Evolutionary conservation across 2,797 vertebrate genomes (phyloP), one percentile per base, ranked within the genome.

Genomic region (Myotis daubentonii): DNA sequence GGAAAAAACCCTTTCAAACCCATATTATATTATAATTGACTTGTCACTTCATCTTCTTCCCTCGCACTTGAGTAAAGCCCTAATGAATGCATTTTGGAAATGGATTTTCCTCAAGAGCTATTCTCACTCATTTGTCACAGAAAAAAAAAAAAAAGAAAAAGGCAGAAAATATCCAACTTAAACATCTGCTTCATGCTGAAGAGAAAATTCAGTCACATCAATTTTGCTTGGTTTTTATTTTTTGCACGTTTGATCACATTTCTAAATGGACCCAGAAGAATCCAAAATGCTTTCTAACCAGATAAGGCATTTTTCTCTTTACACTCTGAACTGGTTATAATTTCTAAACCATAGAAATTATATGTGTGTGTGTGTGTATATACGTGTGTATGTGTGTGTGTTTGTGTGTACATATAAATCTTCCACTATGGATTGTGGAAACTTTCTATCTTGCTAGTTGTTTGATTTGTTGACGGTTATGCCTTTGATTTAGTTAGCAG

Each of bases 81-180:
- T 93, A 80, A 83, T 87, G 80, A 96, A 75, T 57, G 80, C 10
- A 62, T 71, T 92, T 95, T 94, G 70, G 57, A 94, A 94, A 95
- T 72, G n/a, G 8, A 91, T 83, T 94, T 95, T 78, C 89, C 53
- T 87, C 76, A 95, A 84, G 80, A 96, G 53, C 44, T 76, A 80
- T 55, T 79, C 47, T 96, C 13, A 91, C 36, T 94, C 93, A 95
- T 94, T 95, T 97, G 38, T 94, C 70, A 91, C 76, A 75, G 22
- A 33, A 28, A 57, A n/a, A 60, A 44, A 41, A 44, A 75, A 51
- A 47, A 57, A 79, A 57, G 60, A 86, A 86, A 83, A 84, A 17
- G 23, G 19, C 11, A 92, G 74, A 96, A 90, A 92, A 88, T 75
- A 95, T 19, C 9, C 66, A 83, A 93, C 55, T 89, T 93, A 93